Evolutionary conservation across 2,888 invertebrate species (phyloP).

Genomic region (Pandemis corylana): DNA sequence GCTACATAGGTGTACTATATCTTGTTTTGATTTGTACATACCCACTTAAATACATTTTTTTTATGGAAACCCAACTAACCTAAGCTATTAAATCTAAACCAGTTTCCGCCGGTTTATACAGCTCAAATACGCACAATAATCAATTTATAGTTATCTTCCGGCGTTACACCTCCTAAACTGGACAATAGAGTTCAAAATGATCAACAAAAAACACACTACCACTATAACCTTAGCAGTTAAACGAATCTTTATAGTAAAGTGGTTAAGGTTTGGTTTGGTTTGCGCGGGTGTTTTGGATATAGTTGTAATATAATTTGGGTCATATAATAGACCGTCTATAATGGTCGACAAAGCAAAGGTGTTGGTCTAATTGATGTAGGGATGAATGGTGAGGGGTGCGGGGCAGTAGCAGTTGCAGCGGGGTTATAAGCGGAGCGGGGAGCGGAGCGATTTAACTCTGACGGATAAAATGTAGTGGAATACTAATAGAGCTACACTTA

Average conservation of each 20-base stretch:
- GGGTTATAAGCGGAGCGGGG: conserved; percentile 16
- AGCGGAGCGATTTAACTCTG: background rate
- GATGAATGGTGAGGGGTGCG: conserved; percentile 57
- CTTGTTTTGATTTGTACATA: too few species aligned
- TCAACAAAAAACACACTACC: background rate
- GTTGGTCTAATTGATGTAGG: conserved; percentile 73
- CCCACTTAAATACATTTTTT: background rate
- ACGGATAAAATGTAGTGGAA: background rate
- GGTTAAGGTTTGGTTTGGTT: conserved; percentile 8
- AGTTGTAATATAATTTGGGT: conserved; percentile 31
- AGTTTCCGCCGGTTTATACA: conserved; percentile 27
- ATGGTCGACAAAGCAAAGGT: conserved; percentile 74
- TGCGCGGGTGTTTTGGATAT: background rate
- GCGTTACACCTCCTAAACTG: conserved; percentile 11
- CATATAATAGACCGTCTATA: conserved; percentile 65
- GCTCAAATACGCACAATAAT: conserved; percentile 20
- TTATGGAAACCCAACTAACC: conserved; percentile 20
- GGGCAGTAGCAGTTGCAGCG: conserved; percentile 51
- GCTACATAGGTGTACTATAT: background rate
- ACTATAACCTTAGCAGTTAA: conserved; percentile 1
- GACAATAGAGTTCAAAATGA: conserved; percentile 14
- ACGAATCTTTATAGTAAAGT: background rate
- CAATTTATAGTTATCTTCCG: conserved; percentile 25
- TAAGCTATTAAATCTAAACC: conserved; percentile 18
- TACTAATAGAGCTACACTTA: too few species aligned